Percentiles rank a stretch among this genome's conserved stretches.
These are phyloP conservation scores for Drosophila mercatorum DNA, from an alignment of 2,888 invertebrate genomes.

Conservation along the genomic window DNA sequence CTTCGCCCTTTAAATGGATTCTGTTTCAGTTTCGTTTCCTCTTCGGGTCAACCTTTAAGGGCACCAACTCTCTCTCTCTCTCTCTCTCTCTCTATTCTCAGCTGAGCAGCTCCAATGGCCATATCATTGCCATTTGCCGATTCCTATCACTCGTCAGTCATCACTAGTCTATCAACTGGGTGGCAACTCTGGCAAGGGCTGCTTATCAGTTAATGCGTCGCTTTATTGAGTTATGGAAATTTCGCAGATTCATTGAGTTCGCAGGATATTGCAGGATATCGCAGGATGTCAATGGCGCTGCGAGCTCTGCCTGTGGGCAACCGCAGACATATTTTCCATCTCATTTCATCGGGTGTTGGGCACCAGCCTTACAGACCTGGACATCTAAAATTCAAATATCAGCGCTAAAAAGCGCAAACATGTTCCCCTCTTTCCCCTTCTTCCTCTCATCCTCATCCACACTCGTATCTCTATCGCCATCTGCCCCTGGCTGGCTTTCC, in stretches of 20 bases:
- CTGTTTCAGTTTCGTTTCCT: slow-evolving; percentile 34
- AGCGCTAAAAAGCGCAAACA: slow-evolving; percentile 70
- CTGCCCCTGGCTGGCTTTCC: slow-evolving; percentile 21
- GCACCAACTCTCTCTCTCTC: slow-evolving; percentile 30
- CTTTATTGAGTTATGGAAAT: slow-evolving; percentile 66
- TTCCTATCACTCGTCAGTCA: slow-evolving; percentile 41
- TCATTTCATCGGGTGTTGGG: slow-evolving; percentile 70
- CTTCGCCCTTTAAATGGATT: slow-evolving; percentile 10
- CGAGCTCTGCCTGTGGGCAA: slow-evolving; percentile 22
- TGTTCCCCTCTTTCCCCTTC: slow-evolving; percentile 36
- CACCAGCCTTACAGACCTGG: slow-evolving; percentile 22
- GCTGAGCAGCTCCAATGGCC: slow-evolving; percentile 34
- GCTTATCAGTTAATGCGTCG: slow-evolving; percentile 59
- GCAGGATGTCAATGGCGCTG: slow-evolving; percentile 9
- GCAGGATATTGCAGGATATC: slow-evolving; percentile 21
- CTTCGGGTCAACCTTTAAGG: slow-evolving; percentile 7
- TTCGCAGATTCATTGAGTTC: slow-evolving; percentile 27
- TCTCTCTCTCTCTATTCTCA: slow-evolving; percentile 8
- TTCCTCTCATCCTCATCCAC: slow-evolving; percentile 5
- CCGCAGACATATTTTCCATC: slow-evolving; percentile 82
- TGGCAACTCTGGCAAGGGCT: slow-evolving; percentile 8
- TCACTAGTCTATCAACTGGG: slow-evolving; percentile 31
- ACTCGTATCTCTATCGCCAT: background rate
- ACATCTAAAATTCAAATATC: slow-evolving; percentile 74
- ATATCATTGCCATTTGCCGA: slow-evolving; percentile 33